Conservation (phyloP, 2,888 invertebrate genomes). For the Rhabditoides inermis region DNA sequence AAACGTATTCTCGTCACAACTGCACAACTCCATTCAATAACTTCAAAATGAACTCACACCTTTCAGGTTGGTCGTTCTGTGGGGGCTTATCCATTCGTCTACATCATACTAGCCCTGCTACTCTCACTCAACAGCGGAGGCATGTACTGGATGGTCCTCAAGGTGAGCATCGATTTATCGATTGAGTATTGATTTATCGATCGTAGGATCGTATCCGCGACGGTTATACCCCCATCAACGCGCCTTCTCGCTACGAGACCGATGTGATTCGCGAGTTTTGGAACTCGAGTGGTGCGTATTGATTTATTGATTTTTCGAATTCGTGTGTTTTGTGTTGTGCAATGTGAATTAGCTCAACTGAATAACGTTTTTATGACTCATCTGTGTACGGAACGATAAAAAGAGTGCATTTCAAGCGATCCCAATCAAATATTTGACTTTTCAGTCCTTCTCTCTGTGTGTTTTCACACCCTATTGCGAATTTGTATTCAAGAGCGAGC, state of each 20-base stretch:
- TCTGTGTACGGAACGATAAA: too few species aligned
- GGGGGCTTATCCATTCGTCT: slow-evolving; percentile 26
- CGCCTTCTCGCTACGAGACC: slow-evolving; percentile 46
- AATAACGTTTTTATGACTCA: too few species aligned
- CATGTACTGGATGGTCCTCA: slow-evolving; percentile 31
- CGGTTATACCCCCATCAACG: slow-evolving; percentile 50
- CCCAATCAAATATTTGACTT: too few species aligned
- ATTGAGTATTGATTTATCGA: not conserved
- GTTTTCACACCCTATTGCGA: too few species aligned
- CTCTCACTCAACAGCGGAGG: slow-evolving; percentile 24
- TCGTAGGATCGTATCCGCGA: slow-evolving; percentile 45
- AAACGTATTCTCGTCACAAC: too few species aligned
- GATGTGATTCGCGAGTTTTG: slow-evolving; percentile 38
- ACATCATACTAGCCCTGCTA: slow-evolving; percentile 15
- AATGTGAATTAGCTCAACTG: too few species aligned
- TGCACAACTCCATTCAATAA: too few species aligned
- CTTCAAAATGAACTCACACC: too few species aligned
- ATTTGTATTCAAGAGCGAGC: too few species aligned
- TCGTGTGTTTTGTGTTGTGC: not conserved
- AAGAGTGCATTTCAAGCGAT: too few species aligned
- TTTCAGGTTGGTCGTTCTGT: slow-evolving; percentile 30
- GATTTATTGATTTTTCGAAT: not conserved
- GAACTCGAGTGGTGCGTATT: slow-evolving; percentile 23
- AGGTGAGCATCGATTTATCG: slow-evolving; percentile 7
- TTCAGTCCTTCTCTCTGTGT: too few species aligned